Evolutionary conservation across 2,113 vertebrate species (phyloP), one percentile per base, ranked within the genome.

Genomic region (Nematolebias whitei): DNA sequence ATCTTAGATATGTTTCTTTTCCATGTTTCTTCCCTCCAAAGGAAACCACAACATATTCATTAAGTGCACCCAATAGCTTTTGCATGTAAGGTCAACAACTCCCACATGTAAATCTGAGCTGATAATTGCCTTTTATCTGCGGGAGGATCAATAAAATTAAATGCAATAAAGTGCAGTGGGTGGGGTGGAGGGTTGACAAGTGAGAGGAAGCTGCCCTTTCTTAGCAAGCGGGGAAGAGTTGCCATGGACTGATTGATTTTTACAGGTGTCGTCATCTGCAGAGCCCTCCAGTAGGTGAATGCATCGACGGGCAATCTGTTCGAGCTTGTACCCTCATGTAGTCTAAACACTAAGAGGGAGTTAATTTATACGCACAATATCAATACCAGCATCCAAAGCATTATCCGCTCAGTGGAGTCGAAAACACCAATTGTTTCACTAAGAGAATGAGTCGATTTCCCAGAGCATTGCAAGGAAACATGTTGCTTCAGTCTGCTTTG

Each of bases 121-220:
- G 90, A 94, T 96, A 94, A 98, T 95, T 96, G 93, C 92, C 91
- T 94, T 95, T 94, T 94, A 91, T 93, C 87, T 86, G 91, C 29
- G 73, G 74, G 79, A 16, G 80, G 90, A 96, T 96, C 95, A 92
- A 98, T 96, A 92, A 89, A 93, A 93, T 94, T 94, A 92, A 96
- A 96, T 83, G 92, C 86, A 93, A 78, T 85, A 92, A 90, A 88
- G 89, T 88, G 68, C 29, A 91, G 87, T 86, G 87, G 57, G 86
- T 89, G 51, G 32, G 24, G 26, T 40, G 24, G 32, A 45, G 50
- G 63, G 41, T 59, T 14, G 68, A 72, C 75, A 63, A 66, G 51
- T 67, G 44, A 54, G 90, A 91, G 90, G 90, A 60, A 76, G 62
- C 50, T 43, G 81, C 45, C 29, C 29, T 74, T 86, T 91, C 89